Evolutionary conservation across 2,888 invertebrate species (phyloP).

Genomic region (Podabrus alpinus): DNA sequence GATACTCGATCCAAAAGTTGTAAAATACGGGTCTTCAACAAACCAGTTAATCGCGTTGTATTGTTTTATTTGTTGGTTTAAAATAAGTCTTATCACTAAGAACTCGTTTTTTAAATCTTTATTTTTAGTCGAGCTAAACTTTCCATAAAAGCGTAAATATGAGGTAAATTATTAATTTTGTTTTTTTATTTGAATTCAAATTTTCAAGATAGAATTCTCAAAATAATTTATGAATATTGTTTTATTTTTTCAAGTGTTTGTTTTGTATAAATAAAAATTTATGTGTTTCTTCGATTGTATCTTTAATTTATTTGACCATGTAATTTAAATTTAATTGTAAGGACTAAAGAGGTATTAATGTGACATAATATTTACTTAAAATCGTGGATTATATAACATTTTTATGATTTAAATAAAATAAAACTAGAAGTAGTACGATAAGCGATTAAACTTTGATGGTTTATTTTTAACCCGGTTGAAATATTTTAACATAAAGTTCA

Average conservation of each 20-base stretch:
- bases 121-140: neutral
- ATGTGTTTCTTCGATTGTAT: neutral
- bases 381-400: neutral
- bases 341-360: no score
- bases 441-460: constrained; percentile 4
- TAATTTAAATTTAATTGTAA: neutral
- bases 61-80: neutral
- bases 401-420: neutral
- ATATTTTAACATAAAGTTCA: neutral
- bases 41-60: neutral
- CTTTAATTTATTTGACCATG: neutral
- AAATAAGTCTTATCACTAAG: neutral
- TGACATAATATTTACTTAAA: neutral
- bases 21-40: neutral
- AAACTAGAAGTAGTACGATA: neutral
- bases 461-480: neutral
- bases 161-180: neutral
- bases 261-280: no score
- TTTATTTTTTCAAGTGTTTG: no score
- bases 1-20: neutral
- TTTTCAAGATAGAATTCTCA: neutral
- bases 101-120: neutral
- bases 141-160: neutral
- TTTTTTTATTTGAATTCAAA: neutral
- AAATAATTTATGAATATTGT: no score